Evolutionary conservation across 2,113 vertebrate species (phyloP), one percentile per base, ranked within the genome.

Genomic region (Circaetus gallicus): DNA sequence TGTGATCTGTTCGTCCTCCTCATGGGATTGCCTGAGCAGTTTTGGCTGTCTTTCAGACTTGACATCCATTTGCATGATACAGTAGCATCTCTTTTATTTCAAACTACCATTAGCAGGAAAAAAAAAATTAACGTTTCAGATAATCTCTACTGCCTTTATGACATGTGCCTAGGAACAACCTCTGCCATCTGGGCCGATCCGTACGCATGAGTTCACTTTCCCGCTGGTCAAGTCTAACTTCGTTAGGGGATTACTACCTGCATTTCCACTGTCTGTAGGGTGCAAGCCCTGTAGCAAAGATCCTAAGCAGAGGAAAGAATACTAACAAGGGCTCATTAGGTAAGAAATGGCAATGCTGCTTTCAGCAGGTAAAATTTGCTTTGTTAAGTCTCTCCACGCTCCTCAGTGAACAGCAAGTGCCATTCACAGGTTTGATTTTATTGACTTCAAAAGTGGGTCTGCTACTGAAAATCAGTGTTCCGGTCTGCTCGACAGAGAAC

Each of bases 401-500:
- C n/a, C 71, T 62, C 53, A 61, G 61, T 38, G 55, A 92, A 86
- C 12, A 87, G 72, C 71, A 84, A 94, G 86, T 76, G 77, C 38
- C 91, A 36, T 81, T 76, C 88, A 94, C 76, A 91, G 45, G 77
- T 97, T 91, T 50, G 86, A 38, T 85, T 86, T 94, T 87, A 91
- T 88, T 90, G 90, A 91, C 89, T 95, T 95, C 89, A 73, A 28
- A 83, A 71, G 22, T 86, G 86, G 31, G 62, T 89, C 21, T 92
- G 82, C 90, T 96, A 87, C 71, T 90, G 76, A 97, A 97, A 97
- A 69, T 32, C 78, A 86, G 56, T 85, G 79, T 94, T 94, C 94
- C 90, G 63, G 34, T 93, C 83, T 96, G 62, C 61, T 97, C 82
- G 86, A 93, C 29, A 94, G 56, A 96, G 90, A 96, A 92, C 80